Percentiles rank a stretch among this genome's conserved stretches.
phyloP scores from a whole-genome alignment of 1,140 invertebrate genomes.

The Hylaeus anthracinus region DNA sequence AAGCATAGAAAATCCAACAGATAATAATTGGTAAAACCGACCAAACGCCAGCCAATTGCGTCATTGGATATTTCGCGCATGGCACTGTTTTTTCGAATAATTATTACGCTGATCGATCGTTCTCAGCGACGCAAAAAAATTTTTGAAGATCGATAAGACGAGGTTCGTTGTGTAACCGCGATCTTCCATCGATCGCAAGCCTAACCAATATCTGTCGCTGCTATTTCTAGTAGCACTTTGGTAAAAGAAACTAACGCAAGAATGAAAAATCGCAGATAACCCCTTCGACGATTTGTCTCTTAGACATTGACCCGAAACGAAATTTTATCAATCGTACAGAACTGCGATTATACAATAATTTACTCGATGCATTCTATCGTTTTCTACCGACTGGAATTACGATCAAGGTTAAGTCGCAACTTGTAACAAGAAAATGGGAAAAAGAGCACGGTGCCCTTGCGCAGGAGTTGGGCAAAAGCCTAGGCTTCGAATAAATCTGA shows the following conservation, averaged over 20 bases:
- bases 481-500: too few relatives aligned
- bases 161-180: neutral
- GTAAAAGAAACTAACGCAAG: neutral
- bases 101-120: neutral
- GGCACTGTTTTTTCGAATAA: neutral
- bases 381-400: neutral
- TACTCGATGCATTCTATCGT: neutral
- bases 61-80: slow-evolving; percentile 30
- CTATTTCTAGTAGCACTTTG: neutral
- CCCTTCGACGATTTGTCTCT: neutral
- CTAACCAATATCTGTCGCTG: neutral
- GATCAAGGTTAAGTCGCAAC: too few relatives aligned
- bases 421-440: too few relatives aligned
- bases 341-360: neutral
- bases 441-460: too few relatives aligned
- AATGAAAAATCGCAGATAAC: slow-evolving; percentile 40
- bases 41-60: neutral
- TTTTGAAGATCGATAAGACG: neutral
- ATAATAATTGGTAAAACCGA: slow-evolving; percentile 26
- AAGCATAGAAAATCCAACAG: neutral
- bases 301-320: slow-evolving; percentile 33
- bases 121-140: neutral
- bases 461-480: too few relatives aligned
- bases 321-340: neutral
- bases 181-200: neutral